Base-by-base conservation (phyloP, 30 jellyfish, hydroid and myxozoan species). In the Aurelia coerulea region DNA sequence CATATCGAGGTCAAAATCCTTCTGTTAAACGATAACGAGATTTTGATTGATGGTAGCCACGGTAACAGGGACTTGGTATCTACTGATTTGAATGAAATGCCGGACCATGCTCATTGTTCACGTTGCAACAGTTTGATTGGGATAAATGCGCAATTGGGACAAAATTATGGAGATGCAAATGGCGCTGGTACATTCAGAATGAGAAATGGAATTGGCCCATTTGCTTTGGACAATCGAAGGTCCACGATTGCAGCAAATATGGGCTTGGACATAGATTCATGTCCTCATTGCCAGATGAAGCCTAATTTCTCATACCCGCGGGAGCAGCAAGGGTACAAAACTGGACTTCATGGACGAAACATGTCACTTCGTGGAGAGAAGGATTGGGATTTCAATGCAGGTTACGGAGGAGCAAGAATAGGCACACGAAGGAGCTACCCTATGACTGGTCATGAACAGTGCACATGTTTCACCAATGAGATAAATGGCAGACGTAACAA, bases 1-100 rank as follows among this genome's bases (percentile, higher is more conserved):
- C 73, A 46, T 13, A 17, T 34, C 52, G 68, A 41, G 29, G 80
- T 79, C 4, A 79, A 79, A 52, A n/a, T 79, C 11, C 49, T 79
- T 9, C 31, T 58, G 66, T 6, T 58, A 18, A 73, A 46, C 16
- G 56, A 7, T 46, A 46, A 46, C 15, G 56, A 46, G 56, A 6
- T 60, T 23, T 23, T 17, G 70, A n/a, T 17, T 7, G 70, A 60
- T 60, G 31, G 31, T 8, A 23, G 31, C 35, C 35, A 17, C 10
- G 70, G 35, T 10, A 60, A 60, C 35, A 60, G 35, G 14, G 31
- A 23, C 37, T 17, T n/a, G 35, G 70, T 60, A 5, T 60, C 70
- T 2, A 15, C 35, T n/a, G 31, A n/a, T 60, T 17, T 60, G 32
- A 60, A 11, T 60, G 70, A 60, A n/a, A 23, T n/a, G 35, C 35